phyloP scores from a whole-genome alignment of 2,888 invertebrate genomes.

The Pseudanteris insignis region DNA sequence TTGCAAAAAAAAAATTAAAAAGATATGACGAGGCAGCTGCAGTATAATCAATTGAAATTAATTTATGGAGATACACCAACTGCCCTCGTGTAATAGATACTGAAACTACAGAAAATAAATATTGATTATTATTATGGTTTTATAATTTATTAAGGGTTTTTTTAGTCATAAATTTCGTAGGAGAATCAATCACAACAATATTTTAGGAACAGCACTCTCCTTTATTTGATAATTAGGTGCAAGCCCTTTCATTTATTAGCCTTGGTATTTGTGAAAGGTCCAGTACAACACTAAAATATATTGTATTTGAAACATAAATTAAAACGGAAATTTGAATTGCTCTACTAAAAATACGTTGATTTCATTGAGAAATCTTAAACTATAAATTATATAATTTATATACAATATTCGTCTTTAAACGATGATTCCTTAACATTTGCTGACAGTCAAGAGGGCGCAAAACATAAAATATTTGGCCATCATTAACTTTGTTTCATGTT shows the following conservation, averaged over 20 bases:
- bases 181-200: not conserved
- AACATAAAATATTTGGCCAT: too few relatives aligned
- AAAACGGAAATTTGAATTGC: slow-evolving; percentile 53
- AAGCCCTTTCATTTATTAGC: slow-evolving; percentile 55
- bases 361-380: slow-evolving; percentile 59
- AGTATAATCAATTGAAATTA: too few relatives aligned
- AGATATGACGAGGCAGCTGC: too few relatives aligned
- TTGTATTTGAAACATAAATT: slow-evolving; percentile 53
- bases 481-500: too few relatives aligned
- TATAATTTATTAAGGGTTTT: too few relatives aligned
- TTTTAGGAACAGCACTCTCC: slow-evolving; percentile 50
- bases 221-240: slow-evolving; percentile 65
- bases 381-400: slow-evolving; percentile 53
- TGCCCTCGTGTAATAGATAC: too few relatives aligned
- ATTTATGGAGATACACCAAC: too few relatives aligned
- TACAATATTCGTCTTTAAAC: slow-evolving; percentile 49
- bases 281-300: slow-evolving; percentile 54
- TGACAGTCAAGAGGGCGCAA: slow-evolving; percentile 29
- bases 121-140: too few relatives aligned
- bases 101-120: too few relatives aligned
- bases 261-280: slow-evolving; percentile 44
- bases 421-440: slow-evolving; percentile 42
- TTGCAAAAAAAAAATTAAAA: too few relatives aligned
- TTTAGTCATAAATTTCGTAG: not conserved
- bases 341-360: slow-evolving; percentile 63